phyloP scores from a whole-genome alignment of 2,113 vertebrate species.

The Antidorcas marsupialis region DNA sequence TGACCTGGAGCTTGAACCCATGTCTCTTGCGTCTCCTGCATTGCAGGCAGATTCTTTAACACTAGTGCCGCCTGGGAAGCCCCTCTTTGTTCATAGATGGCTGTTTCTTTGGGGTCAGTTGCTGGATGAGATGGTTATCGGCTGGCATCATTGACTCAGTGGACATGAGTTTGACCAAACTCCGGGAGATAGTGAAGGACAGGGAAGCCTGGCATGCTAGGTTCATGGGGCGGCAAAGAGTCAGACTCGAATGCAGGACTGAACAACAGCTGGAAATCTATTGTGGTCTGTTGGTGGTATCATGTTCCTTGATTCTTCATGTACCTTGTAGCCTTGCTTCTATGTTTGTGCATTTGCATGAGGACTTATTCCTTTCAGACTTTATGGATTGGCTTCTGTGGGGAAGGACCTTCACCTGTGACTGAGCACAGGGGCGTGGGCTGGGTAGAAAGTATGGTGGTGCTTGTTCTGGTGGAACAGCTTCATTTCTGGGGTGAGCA shows the following conservation, averaged over 20 bases:
- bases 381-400: background rate
- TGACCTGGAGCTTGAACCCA: background rate
- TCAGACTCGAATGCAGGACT: accelerated
- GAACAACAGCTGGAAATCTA: background rate
- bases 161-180: background rate
- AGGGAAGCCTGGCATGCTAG: background rate
- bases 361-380: background rate
- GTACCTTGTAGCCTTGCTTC: background rate
- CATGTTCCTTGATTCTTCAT: background rate
- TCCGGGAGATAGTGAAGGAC: background rate
- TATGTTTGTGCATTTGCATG: background rate
- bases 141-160: background rate
- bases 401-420: background rate
- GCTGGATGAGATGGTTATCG: background rate
- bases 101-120: background rate
- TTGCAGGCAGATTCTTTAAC: background rate
- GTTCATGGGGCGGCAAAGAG: background rate
- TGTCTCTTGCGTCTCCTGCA: background rate
- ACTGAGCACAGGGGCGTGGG: background rate
- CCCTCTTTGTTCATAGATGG: background rate
- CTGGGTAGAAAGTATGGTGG: no score
- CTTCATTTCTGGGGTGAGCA: background rate
- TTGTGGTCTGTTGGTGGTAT: background rate
- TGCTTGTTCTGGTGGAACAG: background rate
- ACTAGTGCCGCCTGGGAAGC: background rate